Base-by-base conservation (phyloP, 2,797 vertebrate genomes). In the Pipistrellus pygmaeus region DNA sequence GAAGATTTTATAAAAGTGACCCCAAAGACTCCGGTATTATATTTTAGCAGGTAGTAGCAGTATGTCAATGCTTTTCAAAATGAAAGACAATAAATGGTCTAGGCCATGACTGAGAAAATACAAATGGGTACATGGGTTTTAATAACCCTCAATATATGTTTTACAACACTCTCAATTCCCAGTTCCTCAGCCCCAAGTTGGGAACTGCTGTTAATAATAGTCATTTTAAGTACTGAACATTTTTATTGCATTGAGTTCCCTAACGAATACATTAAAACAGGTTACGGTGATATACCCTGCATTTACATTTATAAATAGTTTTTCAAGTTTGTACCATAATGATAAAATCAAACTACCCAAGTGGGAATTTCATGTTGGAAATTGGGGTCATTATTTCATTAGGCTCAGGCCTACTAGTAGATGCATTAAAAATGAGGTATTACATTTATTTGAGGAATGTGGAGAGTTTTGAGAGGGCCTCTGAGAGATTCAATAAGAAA, bases 401-500 rank as follows among this genome's bases (percentile, higher is more conserved):
- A 83, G 32, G 35, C 11, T 23, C 3, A 18, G 12, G 25, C 32
- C 12, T 78, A 62, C 60, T 30, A 30, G 2, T 46, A 30, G 60
- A 30, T 41, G 38, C 2, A 87, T 64, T 23, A 77, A 8, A 51
- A 25, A 0, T 71, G 18, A 87, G 41, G 32, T 69, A 38, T 32
- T 93, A 14, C 27, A 27, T 85, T 96, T 92, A 41, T 75, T 90
- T 90, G 84, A 41, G n/a, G 27, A 7, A 13, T 38, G 8, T 91
- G 6, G 5, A 84, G 78, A n/a, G n/a, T 0, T 84, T 69, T 38
- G 18, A 88, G 53, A 64, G 68, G 75, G 1, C 13, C 4, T 51
- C 10, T 64, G 80, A 75, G 71, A 64, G 25, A 71, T 80, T 38
- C 64, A 72, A 48, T 62, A 91, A 88, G 30, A 38, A 83, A 77